Percentiles rank a stretch among this genome's conserved stretches.
Evolutionary conservation across 1,140 invertebrate species (phyloP).

Genomic region (Wiebesia pumilae): DNA sequence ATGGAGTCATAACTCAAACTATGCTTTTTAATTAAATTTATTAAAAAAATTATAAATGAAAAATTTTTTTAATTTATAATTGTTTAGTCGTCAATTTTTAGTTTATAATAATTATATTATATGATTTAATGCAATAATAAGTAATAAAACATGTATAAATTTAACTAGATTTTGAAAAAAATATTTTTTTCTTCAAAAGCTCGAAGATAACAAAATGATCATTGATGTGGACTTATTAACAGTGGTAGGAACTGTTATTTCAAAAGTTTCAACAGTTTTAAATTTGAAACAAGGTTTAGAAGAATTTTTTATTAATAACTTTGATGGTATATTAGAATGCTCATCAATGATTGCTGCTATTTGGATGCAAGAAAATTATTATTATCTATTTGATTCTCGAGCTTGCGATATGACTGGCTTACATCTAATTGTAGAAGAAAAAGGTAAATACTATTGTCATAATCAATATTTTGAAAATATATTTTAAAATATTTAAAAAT

Average conservation of each 20-base stretch:
- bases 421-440: conserved; percentile 56
- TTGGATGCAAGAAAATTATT: conserved; percentile 66
- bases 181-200: conserved; percentile 28
- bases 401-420: conserved; percentile 62
- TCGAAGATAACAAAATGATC: conserved; percentile 59
- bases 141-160: no score
- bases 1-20: no score
- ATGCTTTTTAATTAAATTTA: no score
- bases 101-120: no score
- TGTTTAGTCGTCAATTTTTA: no score
- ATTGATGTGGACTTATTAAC: conserved; percentile 65
- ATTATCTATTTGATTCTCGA: conserved; percentile 67
- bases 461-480: no score
- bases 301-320: conserved; percentile 66
- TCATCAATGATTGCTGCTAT: conserved; percentile 60
- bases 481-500: no score
- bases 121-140: no score
- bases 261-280: conserved; percentile 60
- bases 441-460: conserved; percentile 25
- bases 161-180: no score
- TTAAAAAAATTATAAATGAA: no score
- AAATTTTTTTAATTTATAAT: no score
- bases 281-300: conserved; percentile 63
- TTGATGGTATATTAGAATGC: conserved; percentile 64
- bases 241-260: conserved; percentile 63